Conservation (phyloP, 2,888 invertebrate genomes). For the Dimorphilus gyrociliatus region DNA sequence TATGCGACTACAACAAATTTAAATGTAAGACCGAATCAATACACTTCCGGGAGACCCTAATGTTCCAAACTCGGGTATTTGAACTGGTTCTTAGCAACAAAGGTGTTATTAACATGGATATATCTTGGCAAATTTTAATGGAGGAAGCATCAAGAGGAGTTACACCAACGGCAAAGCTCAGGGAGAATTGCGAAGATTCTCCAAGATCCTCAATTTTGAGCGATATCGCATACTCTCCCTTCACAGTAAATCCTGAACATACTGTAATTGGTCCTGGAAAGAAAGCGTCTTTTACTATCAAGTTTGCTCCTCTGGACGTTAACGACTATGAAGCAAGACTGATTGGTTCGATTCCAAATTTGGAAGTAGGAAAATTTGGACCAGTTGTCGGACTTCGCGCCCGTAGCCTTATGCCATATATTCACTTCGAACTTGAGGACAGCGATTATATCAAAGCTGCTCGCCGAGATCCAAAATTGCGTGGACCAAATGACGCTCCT, state of each 20-base stretch:
- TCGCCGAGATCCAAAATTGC: slow-evolving; percentile 31
- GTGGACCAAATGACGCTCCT: slow-evolving; percentile 28
- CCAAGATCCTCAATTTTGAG: slow-evolving; percentile 17
- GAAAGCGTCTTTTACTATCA: slow-evolving; percentile 20
- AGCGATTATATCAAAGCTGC: slow-evolving; percentile 45
- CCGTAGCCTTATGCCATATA: slow-evolving; percentile 50
- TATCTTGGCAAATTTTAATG: slow-evolving; percentile 33
- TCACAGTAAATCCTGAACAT: slow-evolving; percentile 29
- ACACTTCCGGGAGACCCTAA: slow-evolving; percentile 33
- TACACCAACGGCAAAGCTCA: no score
- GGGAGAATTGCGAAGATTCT: no score
- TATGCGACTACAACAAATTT: slow-evolving; percentile 29
- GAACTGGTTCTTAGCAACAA: slow-evolving; percentile 34
- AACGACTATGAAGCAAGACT: slow-evolving; percentile 32
- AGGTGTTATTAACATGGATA: slow-evolving; percentile 28
- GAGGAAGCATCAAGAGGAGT: no score
- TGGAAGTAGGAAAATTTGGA: slow-evolving; percentile 23
- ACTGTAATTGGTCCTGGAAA: slow-evolving; percentile 29
- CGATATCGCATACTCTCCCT: slow-evolving; percentile 27
- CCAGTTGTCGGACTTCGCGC: slow-evolving; percentile 40
- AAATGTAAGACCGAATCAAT: slow-evolving; percentile 26
- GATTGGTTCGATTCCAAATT: slow-evolving; percentile 34
- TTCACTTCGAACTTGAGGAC: slow-evolving; percentile 52
- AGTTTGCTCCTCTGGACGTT: slow-evolving; percentile 34
- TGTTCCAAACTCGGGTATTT: slow-evolving; percentile 35